Percentiles rank a stretch among this genome's conserved stretches.
These are phyloP conservation scores for Omphaloscelis lunosa DNA, from an alignment of 2,888 invertebrate species.

Conservation along the genomic window DNA sequence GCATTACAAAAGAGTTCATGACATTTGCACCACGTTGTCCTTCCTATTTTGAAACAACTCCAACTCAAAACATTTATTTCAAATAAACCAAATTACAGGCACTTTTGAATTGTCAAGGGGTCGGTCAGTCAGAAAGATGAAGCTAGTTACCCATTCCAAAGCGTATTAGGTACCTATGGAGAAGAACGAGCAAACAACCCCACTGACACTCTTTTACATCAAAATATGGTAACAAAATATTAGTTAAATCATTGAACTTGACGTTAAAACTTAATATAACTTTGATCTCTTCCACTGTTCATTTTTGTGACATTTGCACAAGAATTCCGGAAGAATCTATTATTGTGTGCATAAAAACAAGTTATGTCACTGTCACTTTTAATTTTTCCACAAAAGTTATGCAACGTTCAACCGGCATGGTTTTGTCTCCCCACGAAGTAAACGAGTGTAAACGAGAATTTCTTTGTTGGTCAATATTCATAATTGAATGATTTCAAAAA, in stretches of 20 bases:
- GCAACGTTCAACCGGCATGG: slow-evolving; percentile 18
- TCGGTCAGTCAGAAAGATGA: too few relatives aligned
- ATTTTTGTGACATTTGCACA: not conserved
- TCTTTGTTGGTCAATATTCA: slow-evolving; percentile 81
- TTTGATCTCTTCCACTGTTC: not conserved
- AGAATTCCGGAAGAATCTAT: not conserved
- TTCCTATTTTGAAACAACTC: not conserved
- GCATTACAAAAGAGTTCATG: not conserved
- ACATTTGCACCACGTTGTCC: too few relatives aligned
- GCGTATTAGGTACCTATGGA: too few relatives aligned
- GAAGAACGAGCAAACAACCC: too few relatives aligned
- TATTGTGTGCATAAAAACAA: not conserved
- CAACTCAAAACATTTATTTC: too few relatives aligned
- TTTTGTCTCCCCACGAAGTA: slow-evolving; percentile 37
- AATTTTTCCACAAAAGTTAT: slow-evolving; percentile 1
- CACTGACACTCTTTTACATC: too few relatives aligned
- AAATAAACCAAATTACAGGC: too few relatives aligned
- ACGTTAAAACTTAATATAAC: not conserved
- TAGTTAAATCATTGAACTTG: too few relatives aligned
- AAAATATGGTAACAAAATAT: too few relatives aligned
- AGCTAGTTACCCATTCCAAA: too few relatives aligned
- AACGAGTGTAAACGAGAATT: slow-evolving; percentile 60
- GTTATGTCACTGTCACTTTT: not conserved
- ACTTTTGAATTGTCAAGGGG: too few relatives aligned
- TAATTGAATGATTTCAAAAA: slow-evolving; percentile 86